phyloP scores from a whole-genome alignment of 2,888 invertebrate species.

The Crematogaster levior region DNA sequence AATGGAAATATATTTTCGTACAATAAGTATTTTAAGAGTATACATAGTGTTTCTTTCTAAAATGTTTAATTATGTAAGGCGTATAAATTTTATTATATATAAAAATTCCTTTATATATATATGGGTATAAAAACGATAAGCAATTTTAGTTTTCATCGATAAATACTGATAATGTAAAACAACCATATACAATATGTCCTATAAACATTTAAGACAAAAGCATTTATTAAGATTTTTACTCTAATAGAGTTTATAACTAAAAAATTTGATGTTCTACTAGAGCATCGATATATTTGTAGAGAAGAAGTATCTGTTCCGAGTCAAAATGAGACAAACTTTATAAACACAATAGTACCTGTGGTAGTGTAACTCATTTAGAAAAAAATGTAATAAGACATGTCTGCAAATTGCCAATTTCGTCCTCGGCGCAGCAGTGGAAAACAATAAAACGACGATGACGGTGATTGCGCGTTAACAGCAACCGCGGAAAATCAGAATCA shows the following conservation, averaged over 20 bases:
- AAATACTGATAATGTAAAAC: background rate
- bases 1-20: background rate
- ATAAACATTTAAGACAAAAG: background rate
- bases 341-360: background rate
- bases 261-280: background rate
- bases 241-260: background rate
- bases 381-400: conserved; percentile 28
- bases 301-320: background rate
- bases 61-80: background rate
- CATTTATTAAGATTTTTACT: background rate
- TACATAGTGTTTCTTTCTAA: background rate
- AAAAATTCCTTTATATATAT: too few species aligned
- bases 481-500: conserved; percentile 2
- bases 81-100: background rate
- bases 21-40: background rate
- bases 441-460: background rate
- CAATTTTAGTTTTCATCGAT: background rate
- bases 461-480: background rate
- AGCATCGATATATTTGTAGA: background rate
- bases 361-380: background rate
- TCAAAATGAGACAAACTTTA: background rate
- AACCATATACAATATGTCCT: background rate
- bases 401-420: conserved; percentile 49
- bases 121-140: background rate
- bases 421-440: background rate